Conservation (phyloP, 2,888 invertebrate genomes). For the Oligia strigilis region DNA sequence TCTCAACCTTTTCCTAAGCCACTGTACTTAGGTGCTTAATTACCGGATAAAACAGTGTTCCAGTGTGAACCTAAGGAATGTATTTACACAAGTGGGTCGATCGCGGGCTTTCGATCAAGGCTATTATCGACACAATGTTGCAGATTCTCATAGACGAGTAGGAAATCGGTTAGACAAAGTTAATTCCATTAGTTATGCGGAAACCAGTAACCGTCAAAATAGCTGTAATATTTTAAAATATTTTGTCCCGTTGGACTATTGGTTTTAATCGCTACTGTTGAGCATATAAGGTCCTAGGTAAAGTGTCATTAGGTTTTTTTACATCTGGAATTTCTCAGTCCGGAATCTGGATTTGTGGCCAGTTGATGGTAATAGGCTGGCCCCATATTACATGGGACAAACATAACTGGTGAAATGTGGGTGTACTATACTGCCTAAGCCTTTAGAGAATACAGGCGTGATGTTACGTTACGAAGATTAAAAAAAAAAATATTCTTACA, state of each 20-base stretch:
- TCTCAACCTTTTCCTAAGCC: neutral
- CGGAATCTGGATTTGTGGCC: neutral
- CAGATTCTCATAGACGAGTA: slow-evolving; percentile 20
- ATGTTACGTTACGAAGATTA: too few relatives aligned
- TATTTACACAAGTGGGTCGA: slow-evolving; percentile 54
- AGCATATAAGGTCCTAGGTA: neutral
- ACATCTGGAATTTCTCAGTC: neutral
- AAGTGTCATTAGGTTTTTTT: neutral
- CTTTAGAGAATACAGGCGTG: too few relatives aligned
- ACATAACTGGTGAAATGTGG: too few relatives aligned
- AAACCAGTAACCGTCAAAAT: slow-evolving; percentile 11
- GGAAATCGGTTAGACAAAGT: slow-evolving; percentile 37
- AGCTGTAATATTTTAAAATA: neutral
- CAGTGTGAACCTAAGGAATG: slow-evolving; percentile 48
- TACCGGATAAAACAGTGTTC: slow-evolving; percentile 50
- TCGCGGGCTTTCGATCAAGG: slow-evolving; percentile 47
- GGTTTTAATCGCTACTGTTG: neutral
- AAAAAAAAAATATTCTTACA: too few relatives aligned
- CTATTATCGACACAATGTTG: slow-evolving; percentile 20
- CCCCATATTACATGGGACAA: neutral
- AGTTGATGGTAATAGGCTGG: neutral
- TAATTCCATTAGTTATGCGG: slow-evolving; percentile 23
- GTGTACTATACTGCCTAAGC: too few relatives aligned
- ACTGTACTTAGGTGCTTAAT: slow-evolving; percentile 30
- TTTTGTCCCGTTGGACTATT: neutral